Base-by-base conservation (phyloP, 2,797 vertebrate species). In the Orientallactaga sibirica region DNA sequence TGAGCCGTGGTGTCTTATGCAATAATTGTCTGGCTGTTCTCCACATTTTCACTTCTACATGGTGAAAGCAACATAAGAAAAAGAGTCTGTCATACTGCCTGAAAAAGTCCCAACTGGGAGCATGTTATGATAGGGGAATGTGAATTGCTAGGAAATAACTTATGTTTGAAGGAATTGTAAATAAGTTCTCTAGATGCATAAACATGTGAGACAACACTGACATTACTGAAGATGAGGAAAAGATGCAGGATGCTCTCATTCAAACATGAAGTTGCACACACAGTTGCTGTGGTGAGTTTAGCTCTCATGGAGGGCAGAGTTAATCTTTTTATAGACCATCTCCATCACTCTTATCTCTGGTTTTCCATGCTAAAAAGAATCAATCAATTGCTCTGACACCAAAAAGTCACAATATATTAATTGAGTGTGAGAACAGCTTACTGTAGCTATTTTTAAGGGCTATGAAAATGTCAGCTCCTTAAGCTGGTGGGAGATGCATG, bases 331-430 rank as follows among this genome's bases (percentile, higher is more conserved):
- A 29, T 29, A 84, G 85, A 61, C 76, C 75, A 86, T 78, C 43
- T 82, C 91, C 78, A 94, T 92, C 61, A 80, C 61, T 88, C 77
- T n/a, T 74, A 52, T 55, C 76, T 73, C 91, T 92, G 71, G 20
- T 91, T 94, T 33, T 92, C 8, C 8, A 33, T 33, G 85, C 24
- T 70, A 77, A 92, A 92, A 89, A 91, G 84, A 95, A 86, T 82
- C 91, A 92, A 81, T 94, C 92, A 64, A 86, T 92, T 89, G 55
- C 55, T 92, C 62, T 5, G 7, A 85, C 78, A 88, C 83, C 52
- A 89, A 76, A 87, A 92, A 93, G 89, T 94, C 86, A 87, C 71
- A 75, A 27, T 88, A 27, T 75, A 82, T 83, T 81, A 89, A 85
- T 76, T 16, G n/a, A 87, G 92, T 86, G 85, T 87, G 90, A 93